Evolutionary conservation across 1,140 invertebrate genomes (phyloP).

Genomic region (Drosophila cardini): DNA sequence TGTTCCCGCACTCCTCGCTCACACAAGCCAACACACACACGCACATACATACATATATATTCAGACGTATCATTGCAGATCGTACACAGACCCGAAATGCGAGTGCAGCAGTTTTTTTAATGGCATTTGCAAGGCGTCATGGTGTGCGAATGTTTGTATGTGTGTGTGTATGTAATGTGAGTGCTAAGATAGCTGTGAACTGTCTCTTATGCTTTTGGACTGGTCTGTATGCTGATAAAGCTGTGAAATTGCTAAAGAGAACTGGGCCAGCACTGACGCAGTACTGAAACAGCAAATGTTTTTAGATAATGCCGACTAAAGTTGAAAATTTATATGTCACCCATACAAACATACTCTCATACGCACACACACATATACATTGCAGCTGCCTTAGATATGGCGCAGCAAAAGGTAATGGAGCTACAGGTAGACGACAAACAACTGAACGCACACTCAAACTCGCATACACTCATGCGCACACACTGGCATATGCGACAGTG

Average conservation of each 20-base stretch:
- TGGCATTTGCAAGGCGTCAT: conserved; percentile 18
- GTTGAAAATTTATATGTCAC: conserved; percentile 71
- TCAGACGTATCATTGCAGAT: neutral
- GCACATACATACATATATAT: conserved; percentile 13
- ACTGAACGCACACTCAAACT: conserved; percentile 25
- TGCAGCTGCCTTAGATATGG: conserved; percentile 53
- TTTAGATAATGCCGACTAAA: conserved; percentile 71
- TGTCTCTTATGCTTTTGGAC: conserved; percentile 7
- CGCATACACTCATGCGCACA: conserved; percentile 16
- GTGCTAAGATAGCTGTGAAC: conserved; percentile 6
- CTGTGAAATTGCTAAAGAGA: conserved; percentile 32
- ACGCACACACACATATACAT: conserved; percentile 27
- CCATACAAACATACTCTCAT: conserved; percentile 27
- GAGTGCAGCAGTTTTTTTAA: conserved; percentile 14
- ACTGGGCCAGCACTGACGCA: conserved; percentile 30
- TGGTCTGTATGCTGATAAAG: conserved; percentile 39
- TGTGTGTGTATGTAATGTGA: conserved; percentile 12
- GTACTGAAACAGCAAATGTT: conserved; percentile 40
- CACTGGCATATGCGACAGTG: conserved; percentile 25
- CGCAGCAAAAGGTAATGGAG: conserved; percentile 65
- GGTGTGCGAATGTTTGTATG: conserved; percentile 8
- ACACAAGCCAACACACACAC: too few relatives aligned
- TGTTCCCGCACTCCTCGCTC: neutral
- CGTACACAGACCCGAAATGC: conserved; percentile 25
- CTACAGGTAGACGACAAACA: conserved; percentile 61